Conservation (phyloP, 2,797 vertebrate genomes). For the Orientallactaga sibirica region DNA sequence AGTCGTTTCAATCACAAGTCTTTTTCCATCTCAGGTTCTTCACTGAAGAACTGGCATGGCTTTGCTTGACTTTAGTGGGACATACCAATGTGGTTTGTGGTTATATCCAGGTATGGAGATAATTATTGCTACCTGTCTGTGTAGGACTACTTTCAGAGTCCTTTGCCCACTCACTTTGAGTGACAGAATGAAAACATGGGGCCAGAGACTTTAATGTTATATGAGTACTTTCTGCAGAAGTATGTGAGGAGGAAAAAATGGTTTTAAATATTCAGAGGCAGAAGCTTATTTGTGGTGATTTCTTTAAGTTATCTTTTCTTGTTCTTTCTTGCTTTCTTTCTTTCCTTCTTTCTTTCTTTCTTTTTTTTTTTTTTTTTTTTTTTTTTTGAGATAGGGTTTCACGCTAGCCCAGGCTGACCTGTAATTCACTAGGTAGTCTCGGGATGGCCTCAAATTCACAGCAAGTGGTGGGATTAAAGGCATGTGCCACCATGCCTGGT, state of each 20-base stretch:
- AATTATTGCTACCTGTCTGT: background rate
- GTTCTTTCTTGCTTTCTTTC: too few species aligned
- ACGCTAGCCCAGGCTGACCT: too few species aligned
- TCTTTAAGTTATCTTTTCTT: background rate
- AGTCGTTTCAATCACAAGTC: background rate
- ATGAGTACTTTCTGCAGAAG: background rate
- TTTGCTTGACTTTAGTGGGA: background rate
- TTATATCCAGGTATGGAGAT: background rate
- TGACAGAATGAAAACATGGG: background rate
- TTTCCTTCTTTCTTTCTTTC: too few species aligned
- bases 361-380: too few species aligned
- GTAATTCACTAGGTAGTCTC: too few species aligned
- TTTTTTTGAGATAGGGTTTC: too few species aligned
- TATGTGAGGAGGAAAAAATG: background rate
- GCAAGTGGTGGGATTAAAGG: too few species aligned
- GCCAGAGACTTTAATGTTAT: background rate
- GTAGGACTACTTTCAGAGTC: background rate
- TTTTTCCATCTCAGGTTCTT: slow-evolving; percentile 9
- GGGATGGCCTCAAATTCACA: too few species aligned
- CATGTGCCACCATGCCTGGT: too few species aligned
- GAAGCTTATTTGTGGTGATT: slow-evolving; percentile 11
- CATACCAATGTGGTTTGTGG: background rate
- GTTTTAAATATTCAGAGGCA: slow-evolving; percentile 7
- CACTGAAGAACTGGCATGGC: background rate
- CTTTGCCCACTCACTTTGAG: background rate